These are phyloP conservation scores for Gandaritis pyraliata DNA, from an alignment of 2,888 invertebrate species.

Conservation along the genomic window DNA sequence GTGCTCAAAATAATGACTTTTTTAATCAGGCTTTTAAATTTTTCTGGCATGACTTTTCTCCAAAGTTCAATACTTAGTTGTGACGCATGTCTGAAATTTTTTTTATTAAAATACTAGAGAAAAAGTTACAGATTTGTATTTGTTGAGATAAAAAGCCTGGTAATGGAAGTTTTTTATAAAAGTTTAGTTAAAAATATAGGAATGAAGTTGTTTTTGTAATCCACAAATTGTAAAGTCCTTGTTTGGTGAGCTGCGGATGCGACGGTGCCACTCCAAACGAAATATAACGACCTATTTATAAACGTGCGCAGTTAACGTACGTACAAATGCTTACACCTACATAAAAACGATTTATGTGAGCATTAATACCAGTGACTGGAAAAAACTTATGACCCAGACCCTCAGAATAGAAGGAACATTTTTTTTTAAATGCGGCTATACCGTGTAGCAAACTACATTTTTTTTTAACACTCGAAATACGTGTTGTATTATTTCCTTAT, in stretches of 20 bases:
- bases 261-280: conserved; percentile 64
- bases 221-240: neutral
- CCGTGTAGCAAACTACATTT: neutral
- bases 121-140: too few relatives aligned
- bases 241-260: conserved; percentile 72
- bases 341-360: conserved; percentile 39
- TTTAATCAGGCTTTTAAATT: too few relatives aligned
- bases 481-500: neutral
- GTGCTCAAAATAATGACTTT: too few relatives aligned
- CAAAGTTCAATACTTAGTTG: too few relatives aligned
- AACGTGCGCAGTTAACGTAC: conserved; percentile 53
- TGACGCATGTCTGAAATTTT: too few relatives aligned
- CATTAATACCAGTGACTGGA: conserved; percentile 28
- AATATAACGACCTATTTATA: conserved; percentile 71
- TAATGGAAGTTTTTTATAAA: too few relatives aligned
- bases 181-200: too few relatives aligned
- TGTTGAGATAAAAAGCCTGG: too few relatives aligned
- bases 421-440: neutral
- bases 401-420: conserved; percentile 25
- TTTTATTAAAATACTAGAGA: too few relatives aligned
- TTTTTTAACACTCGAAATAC: neutral
- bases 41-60: too few relatives aligned
- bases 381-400: conserved; percentile 27
- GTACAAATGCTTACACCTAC: conserved; percentile 44
- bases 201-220: neutral